phyloP scores from a whole-genome alignment of 1,140 invertebrate species.

The Ostrea edulis region DNA sequence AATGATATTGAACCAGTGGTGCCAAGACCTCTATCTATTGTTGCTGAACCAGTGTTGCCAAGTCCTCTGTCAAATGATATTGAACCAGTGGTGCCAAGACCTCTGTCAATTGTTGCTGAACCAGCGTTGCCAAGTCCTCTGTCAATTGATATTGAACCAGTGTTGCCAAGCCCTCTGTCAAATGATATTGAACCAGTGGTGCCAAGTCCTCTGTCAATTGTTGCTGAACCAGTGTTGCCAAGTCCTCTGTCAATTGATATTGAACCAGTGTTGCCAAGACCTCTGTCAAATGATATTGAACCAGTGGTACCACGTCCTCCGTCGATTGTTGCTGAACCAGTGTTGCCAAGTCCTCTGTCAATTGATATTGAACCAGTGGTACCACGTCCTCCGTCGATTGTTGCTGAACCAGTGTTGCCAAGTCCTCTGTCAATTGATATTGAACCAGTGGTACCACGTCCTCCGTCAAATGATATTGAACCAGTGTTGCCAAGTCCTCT shows the following conservation, averaged over 20 bases:
- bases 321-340: neutral
- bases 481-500: neutral
- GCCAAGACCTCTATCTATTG: neutral
- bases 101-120: neutral
- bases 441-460: neutral
- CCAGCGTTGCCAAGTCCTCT: neutral
- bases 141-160: neutral
- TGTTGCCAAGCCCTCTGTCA: neutral
- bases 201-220: neutral
- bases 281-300: neutral
- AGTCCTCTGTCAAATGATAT: too few species aligned
- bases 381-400: neutral
- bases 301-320: too few species aligned
- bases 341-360: neutral
- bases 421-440: neutral
- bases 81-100: neutral
- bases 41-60: neutral
- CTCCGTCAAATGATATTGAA: neutral
- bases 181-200: neutral
- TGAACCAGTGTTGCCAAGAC: neutral
- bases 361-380: neutral
- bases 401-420: neutral
- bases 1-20: neutral
- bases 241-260: too few species aligned
- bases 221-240: neutral